Percentiles rank a stretch among this genome's conserved stretches.
phyloP scores from a whole-genome alignment of 2,888 invertebrate genomes.

The Chesias legatella region DNA sequence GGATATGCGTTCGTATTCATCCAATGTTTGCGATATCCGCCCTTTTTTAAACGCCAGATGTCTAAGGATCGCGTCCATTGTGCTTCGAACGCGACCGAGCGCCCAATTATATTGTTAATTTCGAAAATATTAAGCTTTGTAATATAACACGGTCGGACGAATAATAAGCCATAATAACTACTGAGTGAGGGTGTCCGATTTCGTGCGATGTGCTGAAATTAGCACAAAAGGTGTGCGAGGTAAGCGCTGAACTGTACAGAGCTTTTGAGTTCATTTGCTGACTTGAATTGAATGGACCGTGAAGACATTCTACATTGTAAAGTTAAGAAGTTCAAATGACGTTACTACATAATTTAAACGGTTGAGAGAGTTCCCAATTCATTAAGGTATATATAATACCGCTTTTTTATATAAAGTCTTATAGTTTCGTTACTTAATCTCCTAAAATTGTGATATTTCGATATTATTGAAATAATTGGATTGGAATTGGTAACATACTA shows the following conservation, averaged over 20 bases:
- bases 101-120: constrained; percentile 81
- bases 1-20: constrained; percentile 69
- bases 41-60: constrained; percentile 77
- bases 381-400: too few species aligned
- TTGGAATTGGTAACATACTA: too few species aligned
- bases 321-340: constrained; percentile 1
- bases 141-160: constrained; percentile 65
- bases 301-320: not conserved
- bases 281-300: constrained; percentile 2
- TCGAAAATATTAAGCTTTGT: constrained; percentile 74
- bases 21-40: constrained; percentile 74
- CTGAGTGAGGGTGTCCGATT: constrained; percentile 43
- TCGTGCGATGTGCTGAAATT: constrained; percentile 33
- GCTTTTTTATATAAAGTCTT: too few species aligned
- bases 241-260: not conserved
- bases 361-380: too few species aligned
- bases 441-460: too few species aligned
- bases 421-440: too few species aligned
- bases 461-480: too few species aligned
- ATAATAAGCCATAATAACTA: constrained; percentile 73
- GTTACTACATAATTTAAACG: too few species aligned
- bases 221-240: constrained; percentile 30
- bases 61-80: constrained; percentile 55
- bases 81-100: constrained; percentile 57
- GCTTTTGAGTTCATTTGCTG: not conserved